A percentile compares a stretch with the other conserved stretches of the same genome.
Evolutionary conservation across 2,888 invertebrate genomes (phyloP).

Genomic region (Gryllus longicercus): DNA sequence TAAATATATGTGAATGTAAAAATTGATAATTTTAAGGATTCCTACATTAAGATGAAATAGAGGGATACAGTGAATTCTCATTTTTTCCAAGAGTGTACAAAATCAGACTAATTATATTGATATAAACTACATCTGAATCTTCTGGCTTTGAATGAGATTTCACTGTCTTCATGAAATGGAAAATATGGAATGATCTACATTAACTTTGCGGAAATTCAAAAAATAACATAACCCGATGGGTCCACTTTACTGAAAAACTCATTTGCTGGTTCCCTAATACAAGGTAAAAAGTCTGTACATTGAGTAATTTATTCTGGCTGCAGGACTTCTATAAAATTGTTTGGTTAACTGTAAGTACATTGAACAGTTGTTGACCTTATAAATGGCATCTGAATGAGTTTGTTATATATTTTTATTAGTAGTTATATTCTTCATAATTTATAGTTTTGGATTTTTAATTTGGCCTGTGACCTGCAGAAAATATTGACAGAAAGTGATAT

Average conservation of each 20-base stretch:
- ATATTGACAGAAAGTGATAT: background rate
- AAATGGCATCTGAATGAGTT: background rate
- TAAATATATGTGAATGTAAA: too few species aligned
- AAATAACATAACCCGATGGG: conserved; percentile 29
- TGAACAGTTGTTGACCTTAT: conserved; percentile 18
- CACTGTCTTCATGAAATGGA: background rate
- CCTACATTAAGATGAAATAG: too few species aligned
- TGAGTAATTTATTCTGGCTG: conserved; percentile 18
- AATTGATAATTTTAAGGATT: too few species aligned
- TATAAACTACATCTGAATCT: too few species aligned
- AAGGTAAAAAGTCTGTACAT: conserved; percentile 30
- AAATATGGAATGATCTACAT: conserved; percentile 20
- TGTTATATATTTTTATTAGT: background rate
- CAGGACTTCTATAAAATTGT: conserved; percentile 24
- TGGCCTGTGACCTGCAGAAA: background rate
- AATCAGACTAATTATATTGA: too few species aligned
- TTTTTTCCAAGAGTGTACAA: too few species aligned
- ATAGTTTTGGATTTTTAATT: background rate
- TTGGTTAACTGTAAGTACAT: conserved; percentile 24
- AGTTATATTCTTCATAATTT: background rate
- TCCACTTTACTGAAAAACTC: conserved; percentile 30
- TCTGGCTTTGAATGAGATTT: background rate
- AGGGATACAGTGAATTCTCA: too few species aligned
- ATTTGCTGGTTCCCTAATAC: conserved; percentile 26
- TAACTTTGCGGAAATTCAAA: conserved; percentile 11